phyloP scores from a whole-genome alignment of 1,140 invertebrate species.

The Hycleus cichorii region DNA sequence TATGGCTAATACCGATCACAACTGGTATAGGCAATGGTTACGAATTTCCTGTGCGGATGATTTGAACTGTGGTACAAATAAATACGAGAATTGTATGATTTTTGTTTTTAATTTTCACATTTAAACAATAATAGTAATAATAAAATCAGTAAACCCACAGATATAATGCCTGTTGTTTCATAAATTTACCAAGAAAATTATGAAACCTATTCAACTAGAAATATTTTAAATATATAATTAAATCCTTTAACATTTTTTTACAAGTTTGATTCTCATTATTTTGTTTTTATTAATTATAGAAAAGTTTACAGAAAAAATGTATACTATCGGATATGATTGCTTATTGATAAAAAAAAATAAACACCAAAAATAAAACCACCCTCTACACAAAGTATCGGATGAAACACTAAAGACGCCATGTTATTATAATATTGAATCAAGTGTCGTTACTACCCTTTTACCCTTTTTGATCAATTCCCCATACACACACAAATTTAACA shows the following conservation, averaged over 20 bases:
- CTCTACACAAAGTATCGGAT: constrained; percentile 7
- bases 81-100: neutral
- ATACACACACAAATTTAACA: neutral
- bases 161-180: neutral
- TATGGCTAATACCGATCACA: constrained; percentile 66
- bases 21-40: constrained; percentile 1
- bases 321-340: constrained; percentile 5
- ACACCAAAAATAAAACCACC: constrained; percentile 5
- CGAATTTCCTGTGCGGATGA: neutral
- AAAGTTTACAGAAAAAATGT: constrained; percentile 6
- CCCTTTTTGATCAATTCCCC: neutral
- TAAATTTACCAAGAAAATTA: constrained; percentile 12
- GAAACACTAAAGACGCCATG: constrained; percentile 12
- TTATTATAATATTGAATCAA: constrained; percentile 12
- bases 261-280: too few species aligned
- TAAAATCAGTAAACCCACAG: constrained; percentile 23
- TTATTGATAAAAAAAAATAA: constrained; percentile 1
- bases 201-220: constrained; percentile 25
- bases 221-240: constrained; percentile 18
- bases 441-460: neutral
- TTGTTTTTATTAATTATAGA: constrained; percentile 4
- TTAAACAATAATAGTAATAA: constrained; percentile 33
- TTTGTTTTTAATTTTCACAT: constrained; percentile 23
- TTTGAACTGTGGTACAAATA: neutral
- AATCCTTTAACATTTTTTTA: constrained; percentile 12